Conservation (phyloP, 2,888 invertebrate genomes). For the Leptinotarsa rubiginosa region DNA sequence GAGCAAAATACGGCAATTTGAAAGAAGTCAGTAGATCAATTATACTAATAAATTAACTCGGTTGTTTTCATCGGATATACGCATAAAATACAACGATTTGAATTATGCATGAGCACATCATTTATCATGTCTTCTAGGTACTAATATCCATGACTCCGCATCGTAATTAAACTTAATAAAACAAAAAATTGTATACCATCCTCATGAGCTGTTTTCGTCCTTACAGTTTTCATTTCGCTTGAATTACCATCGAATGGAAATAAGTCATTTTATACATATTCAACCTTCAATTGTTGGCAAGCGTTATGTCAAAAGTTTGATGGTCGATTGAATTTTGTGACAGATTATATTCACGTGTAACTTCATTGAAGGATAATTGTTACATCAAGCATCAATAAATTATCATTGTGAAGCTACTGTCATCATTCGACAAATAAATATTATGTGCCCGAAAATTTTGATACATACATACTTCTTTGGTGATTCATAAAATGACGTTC, state of each 20-base stretch:
- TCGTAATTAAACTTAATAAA: constrained; percentile 31
- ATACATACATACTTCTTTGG: background rate
- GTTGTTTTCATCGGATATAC: constrained; percentile 6
- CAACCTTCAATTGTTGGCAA: constrained; percentile 48
- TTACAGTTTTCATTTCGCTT: constrained; percentile 61
- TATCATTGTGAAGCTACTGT: background rate
- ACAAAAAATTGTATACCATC: constrained; percentile 31
- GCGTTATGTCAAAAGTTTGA: constrained; percentile 45
- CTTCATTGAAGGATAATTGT: background rate
- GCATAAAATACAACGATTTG: constrained; percentile 12
- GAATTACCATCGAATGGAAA: constrained; percentile 59
- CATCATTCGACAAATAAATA: background rate
- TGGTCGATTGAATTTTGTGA: constrained; percentile 1
- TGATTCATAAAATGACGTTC: too few species aligned
- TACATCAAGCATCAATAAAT: constrained; percentile 2
- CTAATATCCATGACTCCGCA: constrained; percentile 24
- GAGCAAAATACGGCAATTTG: background rate
- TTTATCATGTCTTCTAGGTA: constrained; percentile 11
- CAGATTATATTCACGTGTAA: background rate
- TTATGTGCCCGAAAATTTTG: background rate
- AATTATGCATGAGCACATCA: constrained; percentile 17
- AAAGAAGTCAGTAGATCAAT: background rate
- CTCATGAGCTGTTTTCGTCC: constrained; percentile 56
- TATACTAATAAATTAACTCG: constrained; percentile 4
- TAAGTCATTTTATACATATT: constrained; percentile 56